These are phyloP conservation scores for Heliopora coerulea DNA, from an alignment of 92 coral and sea anemone genomes.

Conservation along the genomic window DNA sequence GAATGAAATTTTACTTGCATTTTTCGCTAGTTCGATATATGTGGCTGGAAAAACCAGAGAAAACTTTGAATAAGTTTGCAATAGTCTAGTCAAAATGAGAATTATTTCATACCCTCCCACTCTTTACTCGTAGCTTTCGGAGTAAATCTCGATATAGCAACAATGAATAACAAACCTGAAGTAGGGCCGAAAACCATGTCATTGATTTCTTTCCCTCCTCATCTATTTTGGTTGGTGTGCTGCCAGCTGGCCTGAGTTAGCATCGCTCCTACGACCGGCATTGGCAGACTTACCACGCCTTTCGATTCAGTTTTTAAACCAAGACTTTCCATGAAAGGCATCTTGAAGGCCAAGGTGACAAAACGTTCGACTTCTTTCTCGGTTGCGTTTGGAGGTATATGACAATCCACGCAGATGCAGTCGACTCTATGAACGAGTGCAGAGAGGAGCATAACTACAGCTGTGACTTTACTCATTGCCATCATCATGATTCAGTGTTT, in stretches of 20 bases:
- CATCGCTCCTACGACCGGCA: background rate
- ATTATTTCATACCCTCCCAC: too few species aligned
- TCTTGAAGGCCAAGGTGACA: slow-evolving; percentile 16
- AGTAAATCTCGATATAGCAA: too few species aligned
- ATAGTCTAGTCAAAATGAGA: too few species aligned
- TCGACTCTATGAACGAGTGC: background rate
- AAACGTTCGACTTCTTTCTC: slow-evolving; percentile 6
- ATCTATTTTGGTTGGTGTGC: background rate
- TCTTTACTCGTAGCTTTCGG: too few species aligned
- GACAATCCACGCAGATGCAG: background rate
- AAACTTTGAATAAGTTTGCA: too few species aligned
- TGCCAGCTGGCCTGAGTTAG: background rate
- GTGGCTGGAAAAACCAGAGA: too few species aligned
- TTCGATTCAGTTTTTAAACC: slow-evolving; percentile 20
- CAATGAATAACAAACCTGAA: too few species aligned
- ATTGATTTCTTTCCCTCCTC: background rate
- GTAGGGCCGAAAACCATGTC: background rate
- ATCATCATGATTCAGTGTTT: background rate
- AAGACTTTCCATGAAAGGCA: slow-evolving; percentile 6
- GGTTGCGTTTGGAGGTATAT: slow-evolving; percentile 5
- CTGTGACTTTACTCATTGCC: background rate
- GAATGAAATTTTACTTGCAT: too few species aligned
- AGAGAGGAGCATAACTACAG: background rate
- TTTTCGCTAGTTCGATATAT: too few species aligned
- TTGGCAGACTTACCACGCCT: background rate